Percentiles rank a stretch among this genome's conserved stretches.
Conservation (phyloP, 2,113 vertebrate genomes). For the Calyptomena viridis region DNA sequence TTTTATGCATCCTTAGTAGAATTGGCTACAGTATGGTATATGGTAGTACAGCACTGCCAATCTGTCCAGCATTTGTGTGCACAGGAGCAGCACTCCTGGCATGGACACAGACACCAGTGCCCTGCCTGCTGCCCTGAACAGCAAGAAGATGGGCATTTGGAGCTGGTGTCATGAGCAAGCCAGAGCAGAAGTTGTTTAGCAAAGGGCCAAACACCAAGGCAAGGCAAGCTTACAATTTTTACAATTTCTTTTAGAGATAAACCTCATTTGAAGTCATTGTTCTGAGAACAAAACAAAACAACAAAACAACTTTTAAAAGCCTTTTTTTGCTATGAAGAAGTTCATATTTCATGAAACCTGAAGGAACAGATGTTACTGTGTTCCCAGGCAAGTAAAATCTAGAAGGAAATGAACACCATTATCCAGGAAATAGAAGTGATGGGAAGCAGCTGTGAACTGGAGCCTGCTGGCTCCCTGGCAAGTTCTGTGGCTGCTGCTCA, state of each 20-base stretch:
- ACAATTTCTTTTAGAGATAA: not conserved
- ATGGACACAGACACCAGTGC: fast-evolving
- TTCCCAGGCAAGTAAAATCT: slow-evolving; percentile 16
- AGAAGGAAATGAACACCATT: slow-evolving; percentile 13
- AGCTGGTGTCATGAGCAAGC: not conserved
- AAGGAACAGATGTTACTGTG: not conserved
- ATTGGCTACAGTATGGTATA: not conserved
- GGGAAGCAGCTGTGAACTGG: slow-evolving; percentile 9
- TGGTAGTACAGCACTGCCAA: not conserved
- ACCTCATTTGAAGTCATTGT: not conserved
- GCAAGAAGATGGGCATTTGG: fast-evolving
- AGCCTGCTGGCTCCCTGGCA: not conserved
- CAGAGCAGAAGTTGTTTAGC: not conserved
- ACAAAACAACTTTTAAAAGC: not conserved
- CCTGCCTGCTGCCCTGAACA: not conserved
- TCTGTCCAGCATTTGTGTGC: not conserved
- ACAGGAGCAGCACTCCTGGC: not conserved
- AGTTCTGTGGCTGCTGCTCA: not conserved
- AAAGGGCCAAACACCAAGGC: not conserved
- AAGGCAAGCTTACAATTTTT: not conserved
- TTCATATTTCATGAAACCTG: not conserved
- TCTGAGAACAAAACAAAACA: not conserved
- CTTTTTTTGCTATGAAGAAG: not conserved
- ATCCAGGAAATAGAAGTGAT: slow-evolving; percentile 16
- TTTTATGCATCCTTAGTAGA: not conserved